Percentiles rank a stretch among this genome's conserved stretches.
Evolutionary conservation across 1,140 invertebrate genomes (phyloP).

Genomic region (Heterodera schachtii): DNA sequence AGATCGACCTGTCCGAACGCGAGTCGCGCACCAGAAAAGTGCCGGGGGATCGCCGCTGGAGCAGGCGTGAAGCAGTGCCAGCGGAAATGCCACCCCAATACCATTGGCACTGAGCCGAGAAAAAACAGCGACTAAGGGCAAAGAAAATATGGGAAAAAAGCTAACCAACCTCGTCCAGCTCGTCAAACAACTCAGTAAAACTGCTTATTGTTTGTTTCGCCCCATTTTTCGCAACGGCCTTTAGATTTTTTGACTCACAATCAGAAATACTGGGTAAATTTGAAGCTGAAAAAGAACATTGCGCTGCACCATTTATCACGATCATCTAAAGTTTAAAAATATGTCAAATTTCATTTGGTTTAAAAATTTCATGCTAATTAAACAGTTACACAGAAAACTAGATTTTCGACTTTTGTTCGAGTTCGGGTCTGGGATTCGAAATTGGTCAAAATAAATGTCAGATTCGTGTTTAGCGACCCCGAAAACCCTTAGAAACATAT

Average conservation of each 20-base stretch:
- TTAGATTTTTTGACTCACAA: not conserved
- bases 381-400: too few relatives aligned
- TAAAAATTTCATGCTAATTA: too few relatives aligned
- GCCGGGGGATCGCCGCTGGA: constrained; percentile 67
- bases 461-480: too few relatives aligned
- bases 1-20: constrained; percentile 67
- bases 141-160: not conserved
- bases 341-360: too few relatives aligned
- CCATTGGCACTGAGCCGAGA: constrained; percentile 66
- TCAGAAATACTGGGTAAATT: not conserved
- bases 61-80: constrained; percentile 66
- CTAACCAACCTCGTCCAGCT: constrained; percentile 28
- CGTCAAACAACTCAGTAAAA: constrained; percentile 21
- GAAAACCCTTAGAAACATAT: too few relatives aligned
- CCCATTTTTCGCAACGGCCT: not conserved
- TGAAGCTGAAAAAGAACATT: too few relatives aligned
- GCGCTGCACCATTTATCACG: too few relatives aligned
- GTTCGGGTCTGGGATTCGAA: too few relatives aligned
- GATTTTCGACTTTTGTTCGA: too few relatives aligned
- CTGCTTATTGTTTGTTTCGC: not conserved
- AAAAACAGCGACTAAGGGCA: not conserved
- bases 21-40: constrained; percentile 69
- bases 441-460: too few relatives aligned
- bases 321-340: too few relatives aligned
- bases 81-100: constrained; percentile 69